Evolutionary conservation across 2,888 invertebrate species (phyloP).

Genomic region (Trachelus iudaicus): DNA sequence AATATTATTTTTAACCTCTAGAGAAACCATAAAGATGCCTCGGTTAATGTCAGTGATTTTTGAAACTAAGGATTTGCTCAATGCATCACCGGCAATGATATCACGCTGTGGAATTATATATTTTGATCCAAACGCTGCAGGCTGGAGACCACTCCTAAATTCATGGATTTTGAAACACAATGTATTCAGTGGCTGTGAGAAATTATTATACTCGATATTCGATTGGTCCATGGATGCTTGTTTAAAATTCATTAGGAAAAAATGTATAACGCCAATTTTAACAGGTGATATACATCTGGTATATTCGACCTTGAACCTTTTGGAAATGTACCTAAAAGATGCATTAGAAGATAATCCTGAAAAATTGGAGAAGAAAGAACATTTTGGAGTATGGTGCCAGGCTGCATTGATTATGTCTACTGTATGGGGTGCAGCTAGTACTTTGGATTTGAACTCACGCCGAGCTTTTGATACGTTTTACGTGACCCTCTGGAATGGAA

Average conservation of each 20-base stretch:
- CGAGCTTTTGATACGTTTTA: constrained; percentile 62
- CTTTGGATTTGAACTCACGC: constrained; percentile 65
- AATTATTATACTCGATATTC: constrained; percentile 58
- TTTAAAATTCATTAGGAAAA: constrained; percentile 67
- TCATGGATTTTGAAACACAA: constrained; percentile 65
- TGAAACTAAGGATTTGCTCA: constrained; percentile 71
- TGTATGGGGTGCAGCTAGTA: constrained; percentile 69
- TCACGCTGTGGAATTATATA: constrained; percentile 75
- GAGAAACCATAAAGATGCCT: constrained; percentile 70
- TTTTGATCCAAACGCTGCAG: constrained; percentile 68
- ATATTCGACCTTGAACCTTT: constrained; percentile 54
- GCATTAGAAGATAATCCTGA: constrained; percentile 50
- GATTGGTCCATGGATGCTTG: constrained; percentile 72
- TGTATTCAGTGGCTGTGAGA: constrained; percentile 40
- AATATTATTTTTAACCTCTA: constrained; percentile 70
- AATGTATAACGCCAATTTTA: constrained; percentile 62
- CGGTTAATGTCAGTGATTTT: constrained; percentile 70
- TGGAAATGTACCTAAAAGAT: constrained; percentile 58
- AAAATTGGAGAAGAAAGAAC: constrained; percentile 58
- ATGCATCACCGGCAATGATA: constrained; percentile 71
- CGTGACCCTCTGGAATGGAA: constrained; percentile 58
- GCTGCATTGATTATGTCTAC: constrained; percentile 68
- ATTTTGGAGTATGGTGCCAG: constrained; percentile 68
- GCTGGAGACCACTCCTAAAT: constrained; percentile 69
- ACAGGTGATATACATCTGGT: constrained; percentile 60